Conservation (phyloP, 2,888 invertebrate genomes). For the Caenorhabditis plicata region DNA sequence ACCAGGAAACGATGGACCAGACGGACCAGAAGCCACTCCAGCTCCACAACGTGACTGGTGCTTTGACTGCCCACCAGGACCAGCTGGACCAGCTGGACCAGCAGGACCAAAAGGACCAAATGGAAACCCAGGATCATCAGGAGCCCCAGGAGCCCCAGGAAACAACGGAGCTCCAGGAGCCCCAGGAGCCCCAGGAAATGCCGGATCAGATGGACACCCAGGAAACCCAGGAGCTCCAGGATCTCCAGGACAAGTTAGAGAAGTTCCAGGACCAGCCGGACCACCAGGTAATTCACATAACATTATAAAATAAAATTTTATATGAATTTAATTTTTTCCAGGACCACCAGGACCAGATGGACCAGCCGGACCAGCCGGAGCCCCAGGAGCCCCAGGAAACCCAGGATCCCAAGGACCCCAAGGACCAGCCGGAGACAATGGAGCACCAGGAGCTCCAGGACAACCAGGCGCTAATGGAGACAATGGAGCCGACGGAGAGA, state of each 20-base stretch:
- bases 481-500: slow-evolving; percentile 47
- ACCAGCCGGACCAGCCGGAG: slow-evolving; percentile 46
- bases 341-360: slow-evolving; percentile 44
- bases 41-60: slow-evolving; percentile 48
- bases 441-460: slow-evolving; percentile 48
- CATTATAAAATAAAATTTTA: background rate
- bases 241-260: slow-evolving; percentile 6
- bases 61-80: slow-evolving; percentile 49
- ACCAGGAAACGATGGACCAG: slow-evolving; percentile 52
- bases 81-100: slow-evolving; percentile 41
- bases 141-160: slow-evolving; percentile 50
- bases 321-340: slow-evolving; percentile 1
- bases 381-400: slow-evolving; percentile 36
- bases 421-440: slow-evolving; percentile 38
- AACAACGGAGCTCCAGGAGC: slow-evolving; percentile 39
- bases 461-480: slow-evolving; percentile 39
- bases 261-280: slow-evolving; percentile 33
- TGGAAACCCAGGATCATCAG: slow-evolving; percentile 54
- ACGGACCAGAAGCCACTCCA: slow-evolving; percentile 49
- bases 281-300: slow-evolving; percentile 21
- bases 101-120: slow-evolving; percentile 57
- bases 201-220: slow-evolving; percentile 38
- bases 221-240: slow-evolving; percentile 34
- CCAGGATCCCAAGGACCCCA: slow-evolving; percentile 41
- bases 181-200: slow-evolving; percentile 37